phyloP scores from a whole-genome alignment of 2,113 vertebrate genomes.

The Mus pahari region DNA sequence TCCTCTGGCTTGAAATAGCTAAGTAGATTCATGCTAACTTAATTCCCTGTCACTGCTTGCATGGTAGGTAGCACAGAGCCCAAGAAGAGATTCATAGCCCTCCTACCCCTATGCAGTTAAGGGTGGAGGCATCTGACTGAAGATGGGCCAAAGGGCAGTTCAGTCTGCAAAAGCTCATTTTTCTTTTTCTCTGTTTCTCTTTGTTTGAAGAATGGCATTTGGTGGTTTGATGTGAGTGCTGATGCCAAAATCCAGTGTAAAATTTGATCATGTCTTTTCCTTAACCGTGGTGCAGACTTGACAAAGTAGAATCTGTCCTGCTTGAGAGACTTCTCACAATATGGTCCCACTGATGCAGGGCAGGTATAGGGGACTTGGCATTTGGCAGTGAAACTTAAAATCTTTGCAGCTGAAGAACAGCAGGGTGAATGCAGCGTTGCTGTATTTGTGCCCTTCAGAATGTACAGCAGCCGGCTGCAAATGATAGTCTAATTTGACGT shows the following conservation, averaged over 20 bases:
- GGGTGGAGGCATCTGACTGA: background rate
- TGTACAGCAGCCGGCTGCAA: conserved; percentile 37
- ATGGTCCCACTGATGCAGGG: background rate
- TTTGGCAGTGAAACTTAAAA: conserved; percentile 17
- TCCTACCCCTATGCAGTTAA: background rate
- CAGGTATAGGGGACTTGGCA: background rate
- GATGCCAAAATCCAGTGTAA: background rate
- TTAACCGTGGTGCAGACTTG: background rate
- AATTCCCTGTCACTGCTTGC: conserved; percentile 35
- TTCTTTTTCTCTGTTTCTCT: background rate
- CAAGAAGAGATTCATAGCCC: background rate
- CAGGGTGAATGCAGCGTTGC: background rate
- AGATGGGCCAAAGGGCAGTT: background rate
- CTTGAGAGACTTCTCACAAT: conserved; percentile 39
- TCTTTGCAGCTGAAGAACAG: background rate
- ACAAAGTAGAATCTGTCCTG: background rate
- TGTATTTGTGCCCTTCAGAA: conserved; percentile 53
- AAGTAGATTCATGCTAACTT: conserved; percentile 30
- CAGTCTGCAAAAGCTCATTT: background rate
- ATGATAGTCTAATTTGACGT: conserved; percentile 66
- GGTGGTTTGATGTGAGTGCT: conserved; percentile 32
- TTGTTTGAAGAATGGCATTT: conserved; percentile 30
- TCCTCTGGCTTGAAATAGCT: conserved; percentile 65
- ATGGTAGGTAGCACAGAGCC: background rate
- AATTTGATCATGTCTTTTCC: conserved; percentile 26